Evolutionary conservation across 2,888 invertebrate species (phyloP), one percentile per base, ranked within the genome.

Genomic region (Xanthorhoe designata): DNA sequence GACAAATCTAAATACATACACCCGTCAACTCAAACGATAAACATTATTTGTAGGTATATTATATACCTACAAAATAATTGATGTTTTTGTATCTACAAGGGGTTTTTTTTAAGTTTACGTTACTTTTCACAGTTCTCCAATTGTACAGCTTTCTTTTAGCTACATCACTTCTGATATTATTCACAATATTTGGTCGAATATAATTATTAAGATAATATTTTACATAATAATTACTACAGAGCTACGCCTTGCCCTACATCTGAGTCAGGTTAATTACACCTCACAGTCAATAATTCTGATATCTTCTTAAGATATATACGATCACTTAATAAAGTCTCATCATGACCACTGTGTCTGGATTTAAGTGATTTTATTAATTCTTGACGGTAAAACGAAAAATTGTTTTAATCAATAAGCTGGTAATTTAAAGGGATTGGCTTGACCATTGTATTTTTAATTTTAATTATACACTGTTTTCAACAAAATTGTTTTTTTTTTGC

Each of bases 301-400:
- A 86, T 87, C 84, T 86, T 82, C 84, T 82, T 82, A 78, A 69
- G 82, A 85, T 83, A 79, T 72, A 73, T 67, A 71, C 50, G 68
- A 77, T 74, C 76, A 75, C 80, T 80, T 76, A 77, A 81, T 79
- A 81, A 42, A 49, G 52, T 29, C 56, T 60, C 61, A 63, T 60
- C 66, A 38, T 56, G 52, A 53, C 52, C 47, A 54, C 58, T 60
- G 51, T 55, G 60, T 54, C 38, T 38, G 54, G 29, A 18, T 52
- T 45, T 63, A 64, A 58, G 47, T 59, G 53, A 53, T 18, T 47
- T 58, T 54, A 64, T 64, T 64, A 58, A 58, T 57, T 54, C 5
- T 58, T 49, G 19, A 49, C 24, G 35, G 18, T 45, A n/a, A 52
- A 53, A 52, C 29, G 59, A 53, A 35, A 42, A 64, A 54, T 59